A percentile compares a stretch with the other conserved stretches of the same genome.
Evolutionary conservation across 2,797 vertebrate species (phyloP).

Genomic region (Anableps anableps): DNA sequence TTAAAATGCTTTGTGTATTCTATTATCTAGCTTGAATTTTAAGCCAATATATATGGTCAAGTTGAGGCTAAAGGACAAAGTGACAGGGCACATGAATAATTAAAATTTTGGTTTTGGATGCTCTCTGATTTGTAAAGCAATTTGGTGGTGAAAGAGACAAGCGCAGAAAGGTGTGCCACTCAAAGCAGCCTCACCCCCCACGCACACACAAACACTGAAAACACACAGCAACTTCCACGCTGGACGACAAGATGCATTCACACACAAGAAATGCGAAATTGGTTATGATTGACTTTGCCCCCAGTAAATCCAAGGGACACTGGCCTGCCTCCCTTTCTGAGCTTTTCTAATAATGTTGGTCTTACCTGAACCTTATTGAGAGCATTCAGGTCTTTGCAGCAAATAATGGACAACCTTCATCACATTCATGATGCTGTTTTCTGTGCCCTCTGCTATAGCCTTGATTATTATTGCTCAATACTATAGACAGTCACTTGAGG

Average conservation of each 20-base stretch:
- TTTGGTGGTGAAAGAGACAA: slow-evolving; percentile 28
- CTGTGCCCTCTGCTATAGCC: slow-evolving; percentile 49
- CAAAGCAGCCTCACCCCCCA: background rate
- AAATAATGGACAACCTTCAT: slow-evolving; percentile 72
- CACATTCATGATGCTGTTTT: slow-evolving; percentile 56
- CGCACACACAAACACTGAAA: background rate
- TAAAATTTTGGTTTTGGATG: slow-evolving; percentile 38
- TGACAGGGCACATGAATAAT: slow-evolving; percentile 41
- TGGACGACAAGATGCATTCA: slow-evolving; percentile 5
- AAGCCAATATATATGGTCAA: slow-evolving; percentile 27
- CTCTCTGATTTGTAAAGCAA: slow-evolving; percentile 29
- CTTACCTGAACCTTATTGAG: slow-evolving; percentile 75
- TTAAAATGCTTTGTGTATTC: slow-evolving; percentile 39
- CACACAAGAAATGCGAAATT: slow-evolving; percentile 49
- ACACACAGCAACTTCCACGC: slow-evolving; percentile 16
- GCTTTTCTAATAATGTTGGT: slow-evolving; percentile 77
- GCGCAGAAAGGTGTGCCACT: slow-evolving; percentile 3
- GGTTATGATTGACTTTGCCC: slow-evolving; percentile 72
- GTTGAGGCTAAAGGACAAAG: slow-evolving; percentile 27
- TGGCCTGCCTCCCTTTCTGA: slow-evolving; percentile 55
- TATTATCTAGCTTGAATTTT: slow-evolving; percentile 32
- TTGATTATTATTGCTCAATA: slow-evolving; percentile 65
- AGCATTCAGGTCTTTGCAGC: slow-evolving; percentile 68
- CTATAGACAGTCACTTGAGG: slow-evolving; percentile 48
- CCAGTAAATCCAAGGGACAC: slow-evolving; percentile 70